Evolutionary conservation across 2,797 vertebrate genomes (phyloP).

Genomic region (Buphagus erythrorhynchus): DNA sequence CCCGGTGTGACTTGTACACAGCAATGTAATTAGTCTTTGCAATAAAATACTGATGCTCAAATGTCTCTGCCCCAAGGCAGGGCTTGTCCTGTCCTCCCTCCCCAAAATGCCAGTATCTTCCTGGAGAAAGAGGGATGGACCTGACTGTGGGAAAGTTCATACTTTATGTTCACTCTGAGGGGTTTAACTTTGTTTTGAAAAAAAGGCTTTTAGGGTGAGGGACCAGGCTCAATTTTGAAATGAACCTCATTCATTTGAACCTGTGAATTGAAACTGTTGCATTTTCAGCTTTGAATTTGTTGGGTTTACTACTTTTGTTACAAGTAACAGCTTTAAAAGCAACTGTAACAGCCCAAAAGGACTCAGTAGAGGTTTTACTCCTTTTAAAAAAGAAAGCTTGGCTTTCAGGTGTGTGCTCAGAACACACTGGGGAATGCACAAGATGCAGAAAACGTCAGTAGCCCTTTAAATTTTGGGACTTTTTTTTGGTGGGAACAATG

Average conservation of each 20-base stretch:
- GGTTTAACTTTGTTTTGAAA: background rate
- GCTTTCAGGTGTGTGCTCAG: fast-evolving
- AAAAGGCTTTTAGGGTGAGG: background rate
- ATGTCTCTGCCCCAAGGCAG: background rate
- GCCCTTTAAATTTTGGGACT: background rate
- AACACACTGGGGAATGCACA: background rate
- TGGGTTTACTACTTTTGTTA: background rate
- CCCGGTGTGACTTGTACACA: constrained; percentile 70
- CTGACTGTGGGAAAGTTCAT: fast-evolving
- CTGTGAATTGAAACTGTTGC: fast-evolving
- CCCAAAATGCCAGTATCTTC: background rate
- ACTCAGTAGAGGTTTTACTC: background rate
- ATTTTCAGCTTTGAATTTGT: fast-evolving
- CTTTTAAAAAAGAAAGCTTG: background rate
- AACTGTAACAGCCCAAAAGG: fast-evolving
- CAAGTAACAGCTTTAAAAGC: background rate
- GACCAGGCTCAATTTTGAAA: background rate
- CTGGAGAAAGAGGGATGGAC: background rate
- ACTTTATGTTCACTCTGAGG: fast-evolving
- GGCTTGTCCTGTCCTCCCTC: background rate
- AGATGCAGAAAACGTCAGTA: background rate
- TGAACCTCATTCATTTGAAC: background rate
- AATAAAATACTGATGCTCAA: constrained; percentile 69
- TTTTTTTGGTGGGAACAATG: background rate
- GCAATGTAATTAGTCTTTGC: constrained; percentile 77